Conservation (phyloP, 2,888 invertebrate genomes). For the Hemistola chrysoprasaria region DNA sequence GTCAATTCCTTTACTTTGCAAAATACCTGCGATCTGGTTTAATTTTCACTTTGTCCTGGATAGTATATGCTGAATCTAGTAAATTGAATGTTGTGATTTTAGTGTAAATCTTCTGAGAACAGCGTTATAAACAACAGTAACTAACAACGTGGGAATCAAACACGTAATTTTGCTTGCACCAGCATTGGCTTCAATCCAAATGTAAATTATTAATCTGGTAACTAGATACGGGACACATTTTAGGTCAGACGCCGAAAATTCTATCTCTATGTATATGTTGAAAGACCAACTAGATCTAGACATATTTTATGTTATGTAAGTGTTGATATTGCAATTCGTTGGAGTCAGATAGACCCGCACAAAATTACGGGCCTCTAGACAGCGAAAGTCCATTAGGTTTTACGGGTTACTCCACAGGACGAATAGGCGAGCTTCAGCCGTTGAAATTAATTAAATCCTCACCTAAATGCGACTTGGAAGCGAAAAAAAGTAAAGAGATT, state of each 20-base stretch:
- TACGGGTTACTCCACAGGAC: conserved; percentile 69
- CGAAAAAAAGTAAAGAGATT: conserved; percentile 42
- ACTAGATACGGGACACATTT: conserved; percentile 4
- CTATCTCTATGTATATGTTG: conserved; percentile 3
- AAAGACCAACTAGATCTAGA: conserved; percentile 32
- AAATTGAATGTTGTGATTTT: conserved; percentile 8
- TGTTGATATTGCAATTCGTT: conserved; percentile 58
- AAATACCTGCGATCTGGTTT: conserved; percentile 41
- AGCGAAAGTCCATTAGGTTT: conserved; percentile 79
- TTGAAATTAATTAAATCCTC: conserved; percentile 76
- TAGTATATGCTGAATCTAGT: conserved; percentile 15
- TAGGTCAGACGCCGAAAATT: conserved; percentile 1
- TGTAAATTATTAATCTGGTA: background rate
- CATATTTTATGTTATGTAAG: conserved; percentile 50
- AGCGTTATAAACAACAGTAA: too few species aligned
- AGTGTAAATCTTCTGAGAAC: too few species aligned
- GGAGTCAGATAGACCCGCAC: conserved; percentile 54
- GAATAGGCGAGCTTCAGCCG: conserved; percentile 64
- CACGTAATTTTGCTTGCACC: conserved; percentile 2
- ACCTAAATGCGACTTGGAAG: conserved; percentile 56
- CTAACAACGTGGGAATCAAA: conserved; percentile 1
- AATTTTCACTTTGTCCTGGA: conserved; percentile 36
- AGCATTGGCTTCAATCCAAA: conserved; percentile 11
- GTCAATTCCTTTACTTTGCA: conserved; percentile 36
- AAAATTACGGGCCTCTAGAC: conserved; percentile 69